A percentile compares a stretch with the other conserved stretches of the same genome.
These are phyloP conservation scores for Ochropacha duplaris DNA, from an alignment of 2,888 invertebrate genomes.

Conservation along the genomic window DNA sequence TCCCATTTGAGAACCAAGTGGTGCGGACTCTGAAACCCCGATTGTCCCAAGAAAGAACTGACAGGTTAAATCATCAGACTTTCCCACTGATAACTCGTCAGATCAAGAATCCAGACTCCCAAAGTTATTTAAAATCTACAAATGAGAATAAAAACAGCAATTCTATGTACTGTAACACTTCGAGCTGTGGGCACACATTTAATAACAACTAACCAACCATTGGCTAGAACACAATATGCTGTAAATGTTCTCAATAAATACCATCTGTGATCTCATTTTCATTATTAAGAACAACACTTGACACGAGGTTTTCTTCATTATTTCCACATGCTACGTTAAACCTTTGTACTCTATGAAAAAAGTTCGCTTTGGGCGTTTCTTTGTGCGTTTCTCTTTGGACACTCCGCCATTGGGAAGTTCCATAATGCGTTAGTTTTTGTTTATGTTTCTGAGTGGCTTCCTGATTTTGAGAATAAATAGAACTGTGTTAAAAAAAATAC, in stretches of 20 bases:
- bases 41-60: too few species aligned
- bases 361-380: background rate
- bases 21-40: too few species aligned
- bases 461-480: background rate
- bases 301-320: background rate
- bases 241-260: constrained; percentile 26
- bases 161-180: constrained; percentile 11
- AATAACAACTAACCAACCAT: constrained; percentile 15
- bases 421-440: background rate
- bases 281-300: constrained; percentile 8
- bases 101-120: too few species aligned
- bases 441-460: background rate
- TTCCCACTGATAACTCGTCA: too few species aligned
- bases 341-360: background rate
- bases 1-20: too few species aligned
- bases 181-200: constrained; percentile 17
- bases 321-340: background rate
- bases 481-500: background rate
- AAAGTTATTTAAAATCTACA: background rate
- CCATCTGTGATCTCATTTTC: constrained; percentile 38
- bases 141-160: constrained; percentile 9
- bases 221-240: constrained; percentile 17
- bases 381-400: background rate
- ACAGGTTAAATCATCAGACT: too few species aligned
- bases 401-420: background rate